Base-by-base conservation (phyloP, 2,888 invertebrate species). In the Ennomos erosarius region DNA sequence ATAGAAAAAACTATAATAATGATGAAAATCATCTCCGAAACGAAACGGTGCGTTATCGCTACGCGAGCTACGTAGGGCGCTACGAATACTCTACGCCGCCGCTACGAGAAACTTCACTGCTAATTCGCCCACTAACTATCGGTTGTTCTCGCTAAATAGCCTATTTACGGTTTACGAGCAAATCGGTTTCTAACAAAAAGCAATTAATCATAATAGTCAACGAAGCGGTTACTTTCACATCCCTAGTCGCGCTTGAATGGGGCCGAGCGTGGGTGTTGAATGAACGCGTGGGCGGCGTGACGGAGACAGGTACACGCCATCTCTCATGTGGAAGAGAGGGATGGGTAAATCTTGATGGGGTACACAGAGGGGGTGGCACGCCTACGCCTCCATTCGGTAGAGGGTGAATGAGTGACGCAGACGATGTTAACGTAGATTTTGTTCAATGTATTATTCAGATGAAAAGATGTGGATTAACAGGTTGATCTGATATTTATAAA, bases 321-420 rank as follows among this genome's bases (percentile, higher is more conserved):
- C 10, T 9, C 9, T n/a, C 8, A 37, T 34, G 26, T 1, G 64
- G 42, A 36, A 11, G 54, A 67, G 44, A 12, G 58, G 61, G 70
- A 71, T 4, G 43, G 64, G 13, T 11, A 40, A 1, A 52, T 45
- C 1, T 9, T 10, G 35, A 26, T 26, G 49, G 50, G 37, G 53
- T 34, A 13, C 36, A 5, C 8, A 46, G 50, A 9, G 43, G 36
- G 43, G 65, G 64, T 42, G 46, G 75, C 48, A 74, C 81, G 76
- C 79, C 71, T 63, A 73, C 74, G 68, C 69, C 10, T 40, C 38
- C 40, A n/a, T 60, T 74, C 70, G 75, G 70, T 74, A 74, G 70
- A 72, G 76, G 77, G 74, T 85, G 85, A 81, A 84, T 82, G 87
- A 76, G 68, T 85, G 86, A 85, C 82, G 84, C 80, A 80, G 53